Evolutionary conservation across 2,797 vertebrate genomes (phyloP).

Genomic region (Linurgus olivaceus): DNA sequence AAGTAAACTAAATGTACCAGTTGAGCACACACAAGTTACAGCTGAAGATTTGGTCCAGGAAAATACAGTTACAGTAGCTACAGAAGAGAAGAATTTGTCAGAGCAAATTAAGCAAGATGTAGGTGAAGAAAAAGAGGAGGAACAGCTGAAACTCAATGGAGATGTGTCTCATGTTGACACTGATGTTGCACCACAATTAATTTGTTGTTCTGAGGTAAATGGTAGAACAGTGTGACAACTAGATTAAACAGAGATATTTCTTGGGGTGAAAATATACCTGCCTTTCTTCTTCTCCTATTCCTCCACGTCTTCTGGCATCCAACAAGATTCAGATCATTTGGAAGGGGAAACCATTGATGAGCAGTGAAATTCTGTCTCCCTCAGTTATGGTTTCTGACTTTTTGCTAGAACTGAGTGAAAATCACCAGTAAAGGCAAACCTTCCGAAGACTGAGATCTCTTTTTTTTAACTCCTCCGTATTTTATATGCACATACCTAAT

Average conservation of each 20-base stretch:
- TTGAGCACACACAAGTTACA: constrained; percentile 72
- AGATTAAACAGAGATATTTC: constrained; percentile 66
- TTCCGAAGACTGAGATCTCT: constrained; percentile 5
- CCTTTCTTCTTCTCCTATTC: constrained; percentile 75
- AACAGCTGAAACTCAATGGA: constrained; percentile 88
- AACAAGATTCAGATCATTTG: constrained; percentile 47
- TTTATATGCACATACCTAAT: constrained; percentile 12
- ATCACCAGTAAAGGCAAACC: constrained; percentile 56
- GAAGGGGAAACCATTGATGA: constrained; percentile 69
- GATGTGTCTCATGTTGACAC: constrained; percentile 84
- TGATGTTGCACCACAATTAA: constrained; percentile 89
- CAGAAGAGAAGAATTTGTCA: constrained; percentile 61
- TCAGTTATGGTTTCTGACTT: constrained; percentile 63
- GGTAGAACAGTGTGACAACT: constrained; percentile 67
- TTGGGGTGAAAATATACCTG: constrained; percentile 72
- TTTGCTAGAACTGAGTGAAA: constrained; percentile 57
- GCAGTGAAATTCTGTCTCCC: constrained; percentile 64
- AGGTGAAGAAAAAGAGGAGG: constrained; percentile 68
- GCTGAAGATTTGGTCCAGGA: constrained; percentile 41
- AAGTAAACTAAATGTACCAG: constrained; percentile 51
- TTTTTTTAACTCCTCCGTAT: background rate
- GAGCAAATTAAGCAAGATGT: constrained; percentile 66
- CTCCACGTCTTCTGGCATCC: constrained; percentile 65
- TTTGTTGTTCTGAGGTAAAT: constrained; percentile 99
- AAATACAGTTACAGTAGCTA: constrained; percentile 46